Evolutionary conservation across 1,140 invertebrate species (phyloP), one percentile per base, ranked within the genome.

Genomic region (Anthonomus grandis): DNA sequence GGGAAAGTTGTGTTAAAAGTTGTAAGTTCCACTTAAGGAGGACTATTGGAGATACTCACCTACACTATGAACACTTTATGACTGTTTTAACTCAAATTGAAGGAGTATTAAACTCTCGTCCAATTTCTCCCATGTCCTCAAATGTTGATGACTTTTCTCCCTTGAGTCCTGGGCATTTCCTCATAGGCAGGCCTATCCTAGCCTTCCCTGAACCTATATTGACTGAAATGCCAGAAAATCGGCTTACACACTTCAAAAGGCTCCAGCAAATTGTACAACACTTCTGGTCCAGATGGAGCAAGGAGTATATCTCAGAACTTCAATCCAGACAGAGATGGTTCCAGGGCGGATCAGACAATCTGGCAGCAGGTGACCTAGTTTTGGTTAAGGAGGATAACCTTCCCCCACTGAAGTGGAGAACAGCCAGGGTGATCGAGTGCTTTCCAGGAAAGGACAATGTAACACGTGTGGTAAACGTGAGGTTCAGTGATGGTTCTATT

Each of bases 1-100:
- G 71, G 66, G 78, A 78, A 60, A 49, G 65, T 3, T 66, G 60
- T 5, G 68, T 78, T 0, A 74, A 74, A 62, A 59, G 55, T 18
- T 59, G 69, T 3, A 78, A 78, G 53, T 53, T 59, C 24, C 73
- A 74, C 56, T 49, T 75, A 5, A 46, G 63, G 23, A 56, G 67
- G 5, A n/a, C n/a, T n/a, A n/a, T n/a, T n/a, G n/a, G n/a, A n/a
- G 37, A 57, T 25, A 15, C 15, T 22, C 15, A 49, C 27, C 57
- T 67, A 0, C 63, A 39, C 0, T 67, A 25, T 45, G 65, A 69
- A 25, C 55, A 66, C 36, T 45, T 62, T 17, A 23, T 46, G 21
- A 60, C 62, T 3, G 37, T 54, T 19, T 56, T 64, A 9, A 44
- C 41, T 24, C 44, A 63, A 49, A 52, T 64, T 10, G 60, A 66